These are phyloP conservation scores for Ptychochromis oligacanthus DNA, from an alignment of 2,113 vertebrate species.

Conservation along the genomic window DNA sequence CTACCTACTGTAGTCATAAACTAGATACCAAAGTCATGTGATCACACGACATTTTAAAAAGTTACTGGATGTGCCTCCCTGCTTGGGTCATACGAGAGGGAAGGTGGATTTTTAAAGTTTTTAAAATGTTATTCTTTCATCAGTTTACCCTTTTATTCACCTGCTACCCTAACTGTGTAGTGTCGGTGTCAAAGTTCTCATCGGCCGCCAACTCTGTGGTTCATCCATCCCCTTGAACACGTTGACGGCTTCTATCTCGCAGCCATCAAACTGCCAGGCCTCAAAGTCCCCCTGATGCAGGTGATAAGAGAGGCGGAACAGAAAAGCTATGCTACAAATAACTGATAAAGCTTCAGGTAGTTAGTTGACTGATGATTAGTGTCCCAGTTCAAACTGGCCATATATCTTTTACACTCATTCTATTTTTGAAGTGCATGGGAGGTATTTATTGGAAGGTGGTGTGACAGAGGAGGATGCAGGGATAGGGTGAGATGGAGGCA, in stretches of 20 bases:
- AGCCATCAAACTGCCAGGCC: conserved; percentile 57
- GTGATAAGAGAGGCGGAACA: conserved; percentile 62
- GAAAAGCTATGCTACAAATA: conserved; percentile 52
- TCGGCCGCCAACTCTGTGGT: conserved; percentile 1
- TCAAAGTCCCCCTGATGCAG: conserved; percentile 72
- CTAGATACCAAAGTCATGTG: not conserved
- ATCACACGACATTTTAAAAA: not conserved
- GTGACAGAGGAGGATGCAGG: too few relatives aligned
- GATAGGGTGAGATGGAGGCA: too few relatives aligned
- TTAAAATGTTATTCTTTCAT: not conserved
- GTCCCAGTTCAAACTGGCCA: not conserved
- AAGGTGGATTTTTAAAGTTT: too few relatives aligned
- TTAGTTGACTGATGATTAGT: conserved; percentile 40
- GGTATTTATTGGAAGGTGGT: not conserved
- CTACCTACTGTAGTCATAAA: not conserved
- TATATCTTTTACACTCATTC: not conserved
- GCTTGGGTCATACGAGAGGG: not conserved
- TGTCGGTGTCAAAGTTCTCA: conserved; percentile 53
- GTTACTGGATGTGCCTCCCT: not conserved
- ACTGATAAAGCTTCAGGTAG: conserved; percentile 66
- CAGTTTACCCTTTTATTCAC: not conserved
- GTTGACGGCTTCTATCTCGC: not conserved
- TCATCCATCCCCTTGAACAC: conserved; percentile 22
- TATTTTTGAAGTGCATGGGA: not conserved
- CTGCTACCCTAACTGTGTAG: not conserved